A percentile compares a stretch with the other conserved stretches of the same genome.
phyloP scores from a whole-genome alignment of 2,888 invertebrate species.

The Trypoxylon attenuatum region DNA sequence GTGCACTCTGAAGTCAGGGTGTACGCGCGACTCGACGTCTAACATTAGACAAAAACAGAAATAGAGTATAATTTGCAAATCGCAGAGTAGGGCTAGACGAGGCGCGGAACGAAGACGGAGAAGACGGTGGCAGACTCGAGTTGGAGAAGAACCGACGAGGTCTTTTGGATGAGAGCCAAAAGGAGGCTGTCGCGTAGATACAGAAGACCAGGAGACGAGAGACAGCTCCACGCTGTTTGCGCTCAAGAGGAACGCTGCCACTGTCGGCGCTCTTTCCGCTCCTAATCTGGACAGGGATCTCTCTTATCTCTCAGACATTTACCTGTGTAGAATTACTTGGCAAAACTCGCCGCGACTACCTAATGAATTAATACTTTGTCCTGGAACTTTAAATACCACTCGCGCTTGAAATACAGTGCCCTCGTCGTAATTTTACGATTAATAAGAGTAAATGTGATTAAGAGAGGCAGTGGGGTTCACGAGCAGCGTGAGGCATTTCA shows the following conservation, averaged over 20 bases:
- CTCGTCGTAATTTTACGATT: not conserved
- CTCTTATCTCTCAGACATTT: not conserved
- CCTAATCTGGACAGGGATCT: not conserved
- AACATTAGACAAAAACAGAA: slow-evolving; percentile 69
- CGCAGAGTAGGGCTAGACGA: slow-evolving; percentile 35
- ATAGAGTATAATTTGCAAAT: slow-evolving; percentile 69
- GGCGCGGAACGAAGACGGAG: no score
- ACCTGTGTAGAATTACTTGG: not conserved
- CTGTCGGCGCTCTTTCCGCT: no score
- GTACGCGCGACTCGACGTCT: slow-evolving; percentile 48
- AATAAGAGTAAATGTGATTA: no score
- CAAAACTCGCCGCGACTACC: not conserved
- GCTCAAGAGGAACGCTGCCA: not conserved
- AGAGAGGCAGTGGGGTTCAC: no score
- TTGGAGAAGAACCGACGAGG: slow-evolving; percentile 2
- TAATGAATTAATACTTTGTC: not conserved
- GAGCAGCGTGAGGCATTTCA: no score
- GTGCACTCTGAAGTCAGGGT: slow-evolving; percentile 40
- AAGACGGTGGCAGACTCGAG: not conserved
- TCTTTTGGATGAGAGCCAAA: slow-evolving; percentile 33
- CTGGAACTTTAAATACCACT: no score
- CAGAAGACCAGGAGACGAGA: no score
- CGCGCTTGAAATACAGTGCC: no score
- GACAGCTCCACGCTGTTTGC: no score
- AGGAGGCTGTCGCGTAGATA: not conserved